Evolutionary conservation across 1,140 invertebrate genomes (phyloP), one percentile per base, ranked within the genome.

Genomic region (Trichonephila inaurata): DNA sequence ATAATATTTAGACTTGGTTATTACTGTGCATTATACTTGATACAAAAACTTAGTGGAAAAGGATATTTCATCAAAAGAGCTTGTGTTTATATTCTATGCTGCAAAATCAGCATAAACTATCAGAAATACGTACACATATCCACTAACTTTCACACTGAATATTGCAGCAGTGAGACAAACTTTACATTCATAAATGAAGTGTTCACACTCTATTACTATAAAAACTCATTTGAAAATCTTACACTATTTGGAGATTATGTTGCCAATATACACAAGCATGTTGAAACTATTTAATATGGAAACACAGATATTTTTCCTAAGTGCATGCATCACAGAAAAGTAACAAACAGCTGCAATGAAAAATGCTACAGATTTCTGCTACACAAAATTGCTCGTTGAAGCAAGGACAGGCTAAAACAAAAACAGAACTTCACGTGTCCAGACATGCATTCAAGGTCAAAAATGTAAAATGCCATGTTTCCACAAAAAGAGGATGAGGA

Each of bases 321-420:
- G 86, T 58, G 60, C 92, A 93, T 81, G 69, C 92, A 93, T 93
- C 92, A 93, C 92, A 93, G 91, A 93, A 93, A 92, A 64, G 18
- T 92, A 87, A 28, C 24, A 16, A 61, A n/a, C 58, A 66, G 33
- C 64, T 77, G 72, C 62, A 62, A 77, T 19, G 72, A 92, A 91
- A 91, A 81, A 66, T 33, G 51, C 18, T 44, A 85, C 33, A 44
- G 51, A 62, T 91, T 60, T 61, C 72, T 66, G 62, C 81, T 24
- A 51, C 61, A 60, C 21, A 87, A 87, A 24, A 69, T 69, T 69
- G 24, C 66, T 69, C 66, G 40, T 18, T 77, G 69, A 90, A 90
- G 69, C 89, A 90, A 90, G 69, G 89, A 81, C 21, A 33, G 40
- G 3, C 18, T 5, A 61, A 61, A 61, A 87, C n/a, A 62, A 64